Percentiles rank a stretch among this genome's conserved stretches.
These are phyloP conservation scores for Venustoraphidia nigricollis DNA, from an alignment of 2,888 invertebrate genomes.

Conservation along the genomic window DNA sequence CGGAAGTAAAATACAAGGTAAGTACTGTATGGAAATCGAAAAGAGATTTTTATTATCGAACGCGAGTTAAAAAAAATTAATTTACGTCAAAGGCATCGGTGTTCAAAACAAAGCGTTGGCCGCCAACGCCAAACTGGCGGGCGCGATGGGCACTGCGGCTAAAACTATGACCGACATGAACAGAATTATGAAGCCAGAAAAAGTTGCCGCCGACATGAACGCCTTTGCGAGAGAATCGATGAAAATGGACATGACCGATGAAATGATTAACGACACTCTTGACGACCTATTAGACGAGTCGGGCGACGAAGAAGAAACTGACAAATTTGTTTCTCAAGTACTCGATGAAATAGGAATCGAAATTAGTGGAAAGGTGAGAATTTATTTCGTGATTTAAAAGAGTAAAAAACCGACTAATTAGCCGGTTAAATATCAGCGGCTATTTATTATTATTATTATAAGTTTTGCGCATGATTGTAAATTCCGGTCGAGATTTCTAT, in stretches of 20 bases:
- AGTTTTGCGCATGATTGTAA: too few relatives aligned
- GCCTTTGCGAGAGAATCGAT: constrained; percentile 72
- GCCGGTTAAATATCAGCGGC: too few relatives aligned
- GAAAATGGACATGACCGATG: constrained; percentile 91
- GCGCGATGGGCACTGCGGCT: constrained; percentile 77
- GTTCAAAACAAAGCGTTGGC: constrained; percentile 82
- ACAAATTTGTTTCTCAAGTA: constrained; percentile 76
- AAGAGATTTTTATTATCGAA: too few relatives aligned
- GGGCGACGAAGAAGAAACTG: constrained; percentile 80
- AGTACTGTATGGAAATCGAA: too few relatives aligned
- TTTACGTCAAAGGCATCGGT: constrained; percentile 33
- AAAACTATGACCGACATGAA: constrained; percentile 85
- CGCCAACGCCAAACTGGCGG: constrained; percentile 73
- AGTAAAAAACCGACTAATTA: too few relatives aligned
- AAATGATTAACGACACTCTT: constrained; percentile 84
- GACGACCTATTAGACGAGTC: constrained; percentile 81
- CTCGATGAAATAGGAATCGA: constrained; percentile 96
- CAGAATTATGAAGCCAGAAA: constrained; percentile 70
- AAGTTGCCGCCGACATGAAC: constrained; percentile 66
- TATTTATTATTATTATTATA: too few relatives aligned
- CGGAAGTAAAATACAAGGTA: constrained; percentile 57
- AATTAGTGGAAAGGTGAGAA: constrained; percentile 65
- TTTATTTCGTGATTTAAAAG: too few relatives aligned
- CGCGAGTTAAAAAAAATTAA: too few relatives aligned
- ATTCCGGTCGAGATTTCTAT: too few relatives aligned